Evolutionary conservation across 2,888 invertebrate species (phyloP).

Genomic region (Amphipyra berbera): DNA sequence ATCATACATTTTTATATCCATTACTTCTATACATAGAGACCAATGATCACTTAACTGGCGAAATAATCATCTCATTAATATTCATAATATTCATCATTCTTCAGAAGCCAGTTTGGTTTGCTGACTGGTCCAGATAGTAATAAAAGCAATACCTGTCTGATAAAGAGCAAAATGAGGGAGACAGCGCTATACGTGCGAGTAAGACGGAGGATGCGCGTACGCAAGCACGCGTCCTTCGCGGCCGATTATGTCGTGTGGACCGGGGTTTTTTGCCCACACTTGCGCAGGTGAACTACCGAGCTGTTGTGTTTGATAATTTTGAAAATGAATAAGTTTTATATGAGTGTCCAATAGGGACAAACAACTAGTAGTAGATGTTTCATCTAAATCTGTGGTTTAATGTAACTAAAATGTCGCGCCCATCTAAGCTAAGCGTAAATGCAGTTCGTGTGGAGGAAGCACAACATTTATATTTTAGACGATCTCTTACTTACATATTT

Average conservation of each 20-base stretch:
- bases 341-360: neutral
- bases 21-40: neutral
- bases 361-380: neutral
- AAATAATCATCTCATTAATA: conserved; percentile 75
- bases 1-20: conserved; percentile 2
- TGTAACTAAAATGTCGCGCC: too few species aligned
- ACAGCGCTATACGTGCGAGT: conserved; percentile 60
- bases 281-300: conserved; percentile 74
- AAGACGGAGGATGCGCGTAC: conserved; percentile 75
- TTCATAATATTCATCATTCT: conserved; percentile 74
- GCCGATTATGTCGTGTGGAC: conserved; percentile 72
- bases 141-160: conserved; percentile 75
- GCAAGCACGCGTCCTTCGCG: conserved; percentile 86
- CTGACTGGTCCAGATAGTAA: conserved; percentile 75
- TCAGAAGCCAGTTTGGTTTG: conserved; percentile 69
- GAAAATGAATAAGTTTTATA: conserved; percentile 31
- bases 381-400: too few species aligned
- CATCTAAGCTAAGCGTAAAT: too few species aligned
- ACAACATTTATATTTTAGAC: too few species aligned
- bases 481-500: too few species aligned
- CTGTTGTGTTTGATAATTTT: conserved; percentile 51
- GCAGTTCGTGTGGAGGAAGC: too few species aligned
- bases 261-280: conserved; percentile 73
- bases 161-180: conserved; percentile 68
- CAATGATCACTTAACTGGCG: conserved; percentile 40